These are phyloP conservation scores for Bombyx mandarina DNA, from an alignment of 1,140 invertebrate species.

Conservation along the genomic window DNA sequence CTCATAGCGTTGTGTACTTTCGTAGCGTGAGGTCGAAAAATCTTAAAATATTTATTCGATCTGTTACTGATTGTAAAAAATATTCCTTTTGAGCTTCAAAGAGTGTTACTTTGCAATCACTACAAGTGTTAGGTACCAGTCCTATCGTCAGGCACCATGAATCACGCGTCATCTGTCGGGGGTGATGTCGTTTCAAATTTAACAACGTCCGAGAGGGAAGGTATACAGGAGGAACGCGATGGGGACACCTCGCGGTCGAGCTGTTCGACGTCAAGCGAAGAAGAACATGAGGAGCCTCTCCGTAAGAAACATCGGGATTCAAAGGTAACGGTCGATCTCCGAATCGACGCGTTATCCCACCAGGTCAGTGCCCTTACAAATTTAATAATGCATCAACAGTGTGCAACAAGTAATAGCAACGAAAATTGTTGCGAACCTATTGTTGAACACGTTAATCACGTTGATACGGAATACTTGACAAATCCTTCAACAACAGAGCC, in stretches of 20 bases:
- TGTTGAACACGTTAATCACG: too few relatives aligned
- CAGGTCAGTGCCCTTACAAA: conserved; percentile 16
- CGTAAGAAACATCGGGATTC: conserved; percentile 2
- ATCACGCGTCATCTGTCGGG: neutral
- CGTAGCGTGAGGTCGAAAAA: neutral
- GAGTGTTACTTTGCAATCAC: neutral
- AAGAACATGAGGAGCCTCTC: neutral
- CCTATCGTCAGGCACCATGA: neutral
- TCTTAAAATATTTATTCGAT: neutral
- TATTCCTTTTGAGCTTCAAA: neutral
- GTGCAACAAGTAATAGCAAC: conserved; percentile 7
- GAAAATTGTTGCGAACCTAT: conserved; percentile 8
- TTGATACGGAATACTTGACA: too few relatives aligned
- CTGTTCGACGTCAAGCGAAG: neutral
- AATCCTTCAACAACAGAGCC: too few relatives aligned
- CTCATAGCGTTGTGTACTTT: conserved; percentile 9
- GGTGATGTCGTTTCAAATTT: neutral
- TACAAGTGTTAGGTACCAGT: neutral
- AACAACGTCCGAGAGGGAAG: neutral
- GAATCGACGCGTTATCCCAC: conserved; percentile 14
- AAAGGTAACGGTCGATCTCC: conserved; percentile 15
- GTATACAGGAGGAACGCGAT: neutral
- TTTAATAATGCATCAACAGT: conserved; percentile 12
- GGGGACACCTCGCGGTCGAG: neutral
- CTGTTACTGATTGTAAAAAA: neutral